Evolutionary conservation across 1,140 invertebrate genomes (phyloP), one percentile per base, ranked within the genome.

Genomic region (Chelonus insularis): DNA sequence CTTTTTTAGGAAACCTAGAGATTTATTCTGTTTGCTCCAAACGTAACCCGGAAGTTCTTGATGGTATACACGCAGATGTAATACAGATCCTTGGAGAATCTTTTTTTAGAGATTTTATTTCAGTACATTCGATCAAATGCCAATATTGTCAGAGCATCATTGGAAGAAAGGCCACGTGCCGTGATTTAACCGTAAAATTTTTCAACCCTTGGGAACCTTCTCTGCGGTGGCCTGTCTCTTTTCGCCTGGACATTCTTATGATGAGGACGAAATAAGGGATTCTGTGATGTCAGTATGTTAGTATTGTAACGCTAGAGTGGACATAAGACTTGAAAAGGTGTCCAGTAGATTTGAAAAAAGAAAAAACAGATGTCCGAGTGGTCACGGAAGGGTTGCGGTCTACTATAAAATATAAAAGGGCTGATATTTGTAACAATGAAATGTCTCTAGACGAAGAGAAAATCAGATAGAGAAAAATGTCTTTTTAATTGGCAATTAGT

Each of bases 401-500:
- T 16, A 8, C 11, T 23, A 39, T 41, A 21, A 39, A 55, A 29
- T 14, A 56, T 39, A 56, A 45, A 12, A n/a, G 20, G 7, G 18
- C n/a, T 9, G 39, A 57, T 23, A 25, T 16, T 25, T 23, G 39
- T 29, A 20, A 39, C 55, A 16, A 25, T 21, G 18, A 39, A 9
- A 16, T 14, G 12, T 41, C 12, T 16, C 14, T 43, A 14, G 37
- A 25, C 32, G 5, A 32, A 20, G 12, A 56, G 51, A 60, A 66
- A 63, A 23, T 39, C 47, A 52, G 29, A 64, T 55, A 23, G 66
- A 62, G 68, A 76, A 70, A 76, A 77, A 78, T 77, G 72, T 78
- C 69, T 74, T 76, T 77, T 79, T 79, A 79, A 79, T 79, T 79
- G 77, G 73, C 77, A 78, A 79, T 79, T 79, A 78, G 77, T 68